Conservation (phyloP, 1,140 invertebrate genomes). For the Thaumatotibia leucotreta region DNA sequence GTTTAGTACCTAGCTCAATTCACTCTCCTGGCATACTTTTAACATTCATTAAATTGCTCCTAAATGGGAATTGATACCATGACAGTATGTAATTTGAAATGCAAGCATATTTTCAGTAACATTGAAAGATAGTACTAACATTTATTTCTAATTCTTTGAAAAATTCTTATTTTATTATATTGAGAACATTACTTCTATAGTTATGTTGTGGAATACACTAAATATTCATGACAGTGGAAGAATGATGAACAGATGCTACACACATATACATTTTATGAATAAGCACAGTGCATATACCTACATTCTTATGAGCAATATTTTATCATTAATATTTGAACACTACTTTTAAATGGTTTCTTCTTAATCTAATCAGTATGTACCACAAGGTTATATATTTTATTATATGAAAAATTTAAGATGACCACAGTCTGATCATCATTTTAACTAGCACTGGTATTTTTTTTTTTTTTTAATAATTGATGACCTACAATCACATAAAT, state of each 20-base stretch:
- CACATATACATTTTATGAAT: slow-evolving; percentile 8
- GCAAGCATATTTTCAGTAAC: background rate
- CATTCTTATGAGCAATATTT: background rate
- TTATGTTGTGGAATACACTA: background rate
- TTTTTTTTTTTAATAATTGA: slow-evolving; percentile 32
- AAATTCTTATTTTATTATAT: background rate
- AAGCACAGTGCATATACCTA: slow-evolving; percentile 7
- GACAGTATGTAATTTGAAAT: background rate
- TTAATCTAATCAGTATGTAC: background rate
- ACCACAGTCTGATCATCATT: background rate
- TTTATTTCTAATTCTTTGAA: background rate
- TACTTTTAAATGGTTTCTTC: background rate
- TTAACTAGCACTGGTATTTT: slow-evolving; percentile 60
- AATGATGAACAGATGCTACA: slow-evolving; percentile 2
- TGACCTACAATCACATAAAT: background rate
- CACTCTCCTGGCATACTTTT: background rate
- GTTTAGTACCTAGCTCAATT: background rate
- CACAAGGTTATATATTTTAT: background rate
- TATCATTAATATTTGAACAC: background rate
- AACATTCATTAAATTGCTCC: background rate
- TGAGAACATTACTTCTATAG: background rate
- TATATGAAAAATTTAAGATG: background rate
- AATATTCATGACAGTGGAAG: background rate
- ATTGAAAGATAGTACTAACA: background rate
- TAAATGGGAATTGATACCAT: background rate